phyloP scores from a whole-genome alignment of 2,113 vertebrate species.

The Gymnobelideus leadbeateri region DNA sequence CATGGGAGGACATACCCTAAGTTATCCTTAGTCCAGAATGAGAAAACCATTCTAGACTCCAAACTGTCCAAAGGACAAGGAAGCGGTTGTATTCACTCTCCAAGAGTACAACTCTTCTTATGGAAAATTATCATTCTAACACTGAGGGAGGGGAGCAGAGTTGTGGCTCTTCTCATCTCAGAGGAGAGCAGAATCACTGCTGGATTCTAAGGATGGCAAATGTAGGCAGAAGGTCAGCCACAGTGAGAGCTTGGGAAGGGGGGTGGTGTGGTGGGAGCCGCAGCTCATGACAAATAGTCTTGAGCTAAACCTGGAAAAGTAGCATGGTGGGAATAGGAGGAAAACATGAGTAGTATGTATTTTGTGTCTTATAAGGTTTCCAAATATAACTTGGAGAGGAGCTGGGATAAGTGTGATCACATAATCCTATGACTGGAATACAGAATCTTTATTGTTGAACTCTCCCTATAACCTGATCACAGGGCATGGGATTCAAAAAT shows the following conservation, averaged over 20 bases:
- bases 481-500: slow-evolving; percentile 35
- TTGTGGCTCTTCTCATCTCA: background rate
- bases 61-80: background rate
- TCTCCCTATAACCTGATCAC: slow-evolving; percentile 3
- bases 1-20: background rate
- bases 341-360: background rate
- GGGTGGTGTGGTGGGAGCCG: background rate
- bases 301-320: background rate
- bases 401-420: background rate
- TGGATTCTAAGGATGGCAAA: background rate
- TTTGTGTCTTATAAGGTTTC: background rate
- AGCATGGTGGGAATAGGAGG: background rate
- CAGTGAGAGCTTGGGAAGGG: background rate
- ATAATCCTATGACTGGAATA: background rate
- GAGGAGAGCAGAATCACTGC: background rate
- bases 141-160: background rate
- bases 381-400: background rate
- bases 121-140: background rate
- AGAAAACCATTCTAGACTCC: background rate
- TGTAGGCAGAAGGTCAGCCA: background rate
- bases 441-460: background rate
- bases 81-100: background rate
- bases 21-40: background rate
- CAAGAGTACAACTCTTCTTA: background rate
- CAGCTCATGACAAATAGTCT: background rate